Base-by-base conservation (phyloP, 2,888 invertebrate species). In the Noctua comes region DNA sequence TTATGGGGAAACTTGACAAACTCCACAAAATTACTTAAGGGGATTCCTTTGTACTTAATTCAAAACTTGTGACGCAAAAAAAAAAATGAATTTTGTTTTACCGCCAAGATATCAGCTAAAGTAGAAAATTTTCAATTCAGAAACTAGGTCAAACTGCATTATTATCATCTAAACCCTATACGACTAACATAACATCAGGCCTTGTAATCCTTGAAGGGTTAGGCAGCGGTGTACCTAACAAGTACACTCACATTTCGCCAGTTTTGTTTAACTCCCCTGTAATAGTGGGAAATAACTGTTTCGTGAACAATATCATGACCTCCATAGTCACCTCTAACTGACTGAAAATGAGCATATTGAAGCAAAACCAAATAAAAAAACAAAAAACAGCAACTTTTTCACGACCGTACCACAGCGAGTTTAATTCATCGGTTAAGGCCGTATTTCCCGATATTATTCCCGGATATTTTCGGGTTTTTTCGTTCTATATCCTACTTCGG, bases 381-480 rank as follows among this genome's bases (percentile, higher is more conserved):
- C 27, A 68, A 68, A 70, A 73, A 62, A 31, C 36, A 51, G 24
- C 62, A 68, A 80, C n/a, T 68, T 73, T 71, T 46, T 65, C 11
- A 11, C 40, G 48, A 73, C 57, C 59, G 21, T 13, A 54, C 40
- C 48, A 43, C 65, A 81, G 83, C 73, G 88, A 83, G 83, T 92
- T 95, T 94, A 95, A 95, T 94, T 95, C 94, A 93, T 92, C 91
- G 92, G 93, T 92, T 94, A 94, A 91, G 90, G 93, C 91, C 95
- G 93, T 95, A 95, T 94, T 94, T 95, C 84, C 92, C 88, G 93
- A 93, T 94, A 95, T 95, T 93, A 95, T 94, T 94, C 91, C 88
- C 86, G 91, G 91, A 94, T 95, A 95, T 95, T 94, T 93, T 92
- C 91, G 93, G 90, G 86, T 87, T 94, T 95, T 94, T 93, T 90